These are phyloP conservation scores for Muschampia plurimacula DNA, from an alignment of 2,888 invertebrate genomes.

Conservation along the genomic window DNA sequence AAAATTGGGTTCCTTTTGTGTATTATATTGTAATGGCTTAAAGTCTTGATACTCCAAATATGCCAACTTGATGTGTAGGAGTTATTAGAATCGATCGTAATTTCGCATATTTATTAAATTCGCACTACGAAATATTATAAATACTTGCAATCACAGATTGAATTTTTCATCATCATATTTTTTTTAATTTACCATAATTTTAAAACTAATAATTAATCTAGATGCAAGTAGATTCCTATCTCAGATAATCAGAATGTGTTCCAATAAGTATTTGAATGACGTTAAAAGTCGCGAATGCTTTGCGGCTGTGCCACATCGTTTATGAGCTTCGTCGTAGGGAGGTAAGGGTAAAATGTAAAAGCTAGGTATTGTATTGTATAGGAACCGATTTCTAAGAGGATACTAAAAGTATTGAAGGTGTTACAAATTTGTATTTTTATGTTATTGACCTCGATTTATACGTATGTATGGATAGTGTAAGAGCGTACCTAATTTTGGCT, in stretches of 20 bases:
- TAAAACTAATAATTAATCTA: conserved; percentile 26
- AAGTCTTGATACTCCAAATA: conserved; percentile 31
- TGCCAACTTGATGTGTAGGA: conserved; percentile 32
- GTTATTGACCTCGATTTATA: conserved; percentile 44
- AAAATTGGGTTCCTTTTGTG: neutral
- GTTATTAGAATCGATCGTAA: conserved; percentile 15
- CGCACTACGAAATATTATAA: conserved; percentile 18
- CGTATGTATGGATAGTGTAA: conserved; percentile 50
- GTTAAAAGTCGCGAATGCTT: conserved; percentile 61
- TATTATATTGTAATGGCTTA: conserved; percentile 7
- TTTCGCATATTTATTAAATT: conserved; percentile 18
- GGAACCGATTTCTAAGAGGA: conserved; percentile 76
- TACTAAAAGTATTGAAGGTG: conserved; percentile 82
- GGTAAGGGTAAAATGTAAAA: conserved; percentile 79
- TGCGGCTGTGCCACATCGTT: conserved; percentile 70
- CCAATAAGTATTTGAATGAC: conserved; percentile 62
- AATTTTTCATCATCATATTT: neutral
- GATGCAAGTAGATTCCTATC: conserved; percentile 59
- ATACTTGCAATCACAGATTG: conserved; percentile 6
- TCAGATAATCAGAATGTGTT: conserved; percentile 75
- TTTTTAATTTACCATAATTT: conserved; percentile 10
- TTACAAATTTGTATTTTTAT: conserved; percentile 84
- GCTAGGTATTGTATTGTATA: conserved; percentile 70
- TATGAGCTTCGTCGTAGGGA: conserved; percentile 82
- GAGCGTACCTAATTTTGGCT: conserved; percentile 37